A percentile compares a stretch with the other conserved stretches of the same genome.
Evolutionary conservation across 2,113 vertebrate genomes (phyloP).

Genomic region (Plecotus auritus): DNA sequence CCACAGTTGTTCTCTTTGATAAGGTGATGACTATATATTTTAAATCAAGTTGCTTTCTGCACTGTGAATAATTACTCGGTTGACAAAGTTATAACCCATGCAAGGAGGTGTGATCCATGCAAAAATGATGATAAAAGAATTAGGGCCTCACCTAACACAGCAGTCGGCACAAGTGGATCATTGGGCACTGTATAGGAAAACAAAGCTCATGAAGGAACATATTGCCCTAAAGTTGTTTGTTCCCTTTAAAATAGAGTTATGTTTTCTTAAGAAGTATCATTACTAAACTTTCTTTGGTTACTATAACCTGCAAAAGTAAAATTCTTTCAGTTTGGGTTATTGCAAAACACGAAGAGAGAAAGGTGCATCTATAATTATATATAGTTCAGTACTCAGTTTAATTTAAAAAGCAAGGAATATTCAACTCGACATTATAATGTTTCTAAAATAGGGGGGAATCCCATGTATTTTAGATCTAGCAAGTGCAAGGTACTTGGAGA

Average conservation of each 20-base stretch:
- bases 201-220: constrained; percentile 87
- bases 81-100: constrained; percentile 76
- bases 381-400: background rate
- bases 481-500: background rate
- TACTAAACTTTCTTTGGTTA: constrained; percentile 4
- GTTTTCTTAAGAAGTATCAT: background rate
- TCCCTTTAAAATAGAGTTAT: constrained; percentile 8
- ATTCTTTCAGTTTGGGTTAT: background rate
- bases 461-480: background rate
- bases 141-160: constrained; percentile 97
- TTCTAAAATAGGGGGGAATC: background rate
- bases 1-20: constrained; percentile 18
- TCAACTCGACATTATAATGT: constrained; percentile 10
- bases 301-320: background rate
- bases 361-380: constrained; percentile 4
- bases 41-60: constrained; percentile 64
- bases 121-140: constrained; percentile 77
- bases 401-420: constrained; percentile 29
- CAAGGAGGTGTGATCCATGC: constrained; percentile 82
- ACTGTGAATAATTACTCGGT: constrained; percentile 21
- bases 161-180: constrained; percentile 98
- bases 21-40: constrained; percentile 57
- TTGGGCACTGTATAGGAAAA: constrained; percentile 95
- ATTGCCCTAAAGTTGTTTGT: constrained; percentile 70
- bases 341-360: constrained; percentile 2